These are phyloP conservation scores for Spisula subtruncata DNA, from an alignment of 2,888 invertebrate genomes.

Conservation along the genomic window DNA sequence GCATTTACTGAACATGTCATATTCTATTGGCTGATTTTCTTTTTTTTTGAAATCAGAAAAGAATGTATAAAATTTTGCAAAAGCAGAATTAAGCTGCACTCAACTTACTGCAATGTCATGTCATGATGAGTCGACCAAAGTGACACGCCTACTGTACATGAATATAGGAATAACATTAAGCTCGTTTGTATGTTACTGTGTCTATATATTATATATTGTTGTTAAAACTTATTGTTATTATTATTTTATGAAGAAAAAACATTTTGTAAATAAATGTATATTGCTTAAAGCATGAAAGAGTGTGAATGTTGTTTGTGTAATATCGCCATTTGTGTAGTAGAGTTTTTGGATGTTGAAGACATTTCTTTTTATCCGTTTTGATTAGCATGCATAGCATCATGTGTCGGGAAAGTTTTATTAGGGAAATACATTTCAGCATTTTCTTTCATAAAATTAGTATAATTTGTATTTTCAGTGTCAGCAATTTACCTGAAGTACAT, in stretches of 20 bases:
- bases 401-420: not conserved
- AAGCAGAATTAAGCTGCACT: too few relatives aligned
- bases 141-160: too few relatives aligned
- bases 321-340: not conserved
- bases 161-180: too few relatives aligned
- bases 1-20: too few relatives aligned
- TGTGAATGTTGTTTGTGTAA: not conserved
- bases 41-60: too few relatives aligned
- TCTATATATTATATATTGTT: constrained; percentile 1
- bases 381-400: not conserved
- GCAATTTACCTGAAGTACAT: too few relatives aligned
- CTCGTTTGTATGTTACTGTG: not conserved
- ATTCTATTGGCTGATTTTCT: too few relatives aligned
- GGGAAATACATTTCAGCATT: not conserved
- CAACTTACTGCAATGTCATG: too few relatives aligned
- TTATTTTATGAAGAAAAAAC: constrained; percentile 9
- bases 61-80: too few relatives aligned
- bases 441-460: not conserved
- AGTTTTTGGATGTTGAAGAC: not conserved
- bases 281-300: constrained; percentile 20
- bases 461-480: too few relatives aligned
- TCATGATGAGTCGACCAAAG: too few relatives aligned
- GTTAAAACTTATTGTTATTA: not conserved
- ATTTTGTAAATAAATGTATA: not conserved
- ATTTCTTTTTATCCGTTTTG: not conserved